Evolutionary conservation across 2,113 vertebrate species (phyloP), one percentile per base, ranked within the genome.

Genomic region (Lepisosteus oculatus): DNA sequence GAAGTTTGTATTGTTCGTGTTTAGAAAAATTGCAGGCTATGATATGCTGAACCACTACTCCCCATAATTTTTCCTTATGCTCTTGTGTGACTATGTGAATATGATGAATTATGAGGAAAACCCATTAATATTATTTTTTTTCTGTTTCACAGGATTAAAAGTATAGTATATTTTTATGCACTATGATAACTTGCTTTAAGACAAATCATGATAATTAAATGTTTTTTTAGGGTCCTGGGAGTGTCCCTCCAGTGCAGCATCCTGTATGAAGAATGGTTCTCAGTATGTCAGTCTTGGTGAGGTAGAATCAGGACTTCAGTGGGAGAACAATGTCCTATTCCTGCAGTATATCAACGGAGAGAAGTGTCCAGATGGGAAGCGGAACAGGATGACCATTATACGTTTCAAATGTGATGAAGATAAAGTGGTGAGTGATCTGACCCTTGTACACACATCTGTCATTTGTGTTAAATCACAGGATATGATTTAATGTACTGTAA

Each of bases 371-470:
- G 92, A 92, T 44, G 61, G 77, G 41, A 80, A 74, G 43, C 86
- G 93, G 71, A 96, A 79, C 1, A 93, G 71, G 77, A 94, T 85
- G 15, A 94, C 93, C 71, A 87, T 91, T 78, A 88, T 99, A 78
- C 93, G 92, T 54, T 93, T 99, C 74, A 87, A 85, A 75, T 99
- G 97, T 76, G 92, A 94, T 15, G 87, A 84, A 79, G 91, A 69
- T 70, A 92, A 81, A 88, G 86, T 94, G 84, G 97, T 98, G 79
- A 90, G 92, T 88, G 73, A 8, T 7, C 41, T 8, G 43, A 15
- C 4, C 8, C 15, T 42, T 9, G 3, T 56, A 59, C 13, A 69
- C 7, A 51, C 47, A 6, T 9, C 5, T 51, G 9, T 51, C 5
- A 51, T 51, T 51, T 9, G 5, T 51, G 47, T 5, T 9, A 1